Evolutionary conservation across 2,113 vertebrate genomes (phyloP), one percentile per base, ranked within the genome.

Genomic region (Megaceryle torquata): DNA sequence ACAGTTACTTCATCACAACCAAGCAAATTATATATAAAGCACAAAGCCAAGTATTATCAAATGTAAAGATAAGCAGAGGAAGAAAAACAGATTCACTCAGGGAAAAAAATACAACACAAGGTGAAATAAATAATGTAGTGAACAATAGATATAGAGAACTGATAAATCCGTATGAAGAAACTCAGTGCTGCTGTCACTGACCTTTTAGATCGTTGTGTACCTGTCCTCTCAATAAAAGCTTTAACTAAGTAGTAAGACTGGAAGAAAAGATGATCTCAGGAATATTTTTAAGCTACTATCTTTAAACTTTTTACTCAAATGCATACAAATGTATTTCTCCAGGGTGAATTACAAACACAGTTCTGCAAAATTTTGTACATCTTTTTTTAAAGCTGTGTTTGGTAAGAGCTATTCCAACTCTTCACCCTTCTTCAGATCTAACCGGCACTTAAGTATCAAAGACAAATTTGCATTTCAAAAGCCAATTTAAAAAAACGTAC

Each of bases 381-480:
- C 76, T 70, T 64, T 77, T 37, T 70, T 78, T 39, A 76, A 82
- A 76, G 77, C 43, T 1, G 0, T 72, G 59, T 46, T 95, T 83
- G 35, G 63, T 28, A 86, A 63, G 64, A 90, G n/a, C 31, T 76
- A 28, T 53, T 68, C 29, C 61, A 81, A 65, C 51, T 43, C 64
- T 56, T 59, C 56, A 67, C 80, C 39, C 76, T 81, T 70, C 28
- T n/a, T 33, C 67, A 83, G 65, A 81, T 74, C 65, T 64, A 86
- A 92, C 60, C 75, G 50, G 33, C 51, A 75, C 64, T 93, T 86
- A 54, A 68, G 69, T 86, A 86, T 86, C 91, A 78, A 95, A 93
- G 72, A 48, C 37, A 84, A 41, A 94, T 95, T 95, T 93, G 77
- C 89, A 95, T 86, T 95, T 92, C 92, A 95, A 95, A 92, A 91